Evolutionary conservation across 2,888 invertebrate genomes (phyloP).

Genomic region (Hyalella azteca): DNA sequence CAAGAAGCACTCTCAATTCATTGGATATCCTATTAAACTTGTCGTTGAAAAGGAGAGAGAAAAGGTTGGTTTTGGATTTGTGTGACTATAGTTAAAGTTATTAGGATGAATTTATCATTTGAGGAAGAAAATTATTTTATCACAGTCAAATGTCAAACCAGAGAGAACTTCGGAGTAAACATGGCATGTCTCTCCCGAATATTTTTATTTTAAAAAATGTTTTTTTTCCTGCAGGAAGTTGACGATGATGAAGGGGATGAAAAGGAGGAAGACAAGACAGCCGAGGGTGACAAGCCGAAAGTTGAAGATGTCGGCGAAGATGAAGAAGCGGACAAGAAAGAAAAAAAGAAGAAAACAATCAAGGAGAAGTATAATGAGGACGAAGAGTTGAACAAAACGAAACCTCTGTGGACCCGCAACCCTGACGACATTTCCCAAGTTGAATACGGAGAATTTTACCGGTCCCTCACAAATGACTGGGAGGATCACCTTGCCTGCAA

Average conservation of each 20-base stretch:
- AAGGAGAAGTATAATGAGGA: slow-evolving; percentile 57
- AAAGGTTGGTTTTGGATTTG: slow-evolving; percentile 72
- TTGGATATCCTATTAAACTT: slow-evolving; percentile 96
- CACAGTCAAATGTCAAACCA: background rate
- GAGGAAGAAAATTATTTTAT: background rate
- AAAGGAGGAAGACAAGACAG: slow-evolving; percentile 34
- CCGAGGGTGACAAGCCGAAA: slow-evolving; percentile 48
- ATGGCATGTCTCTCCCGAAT: too few relatives aligned
- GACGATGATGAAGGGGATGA: slow-evolving; percentile 52
- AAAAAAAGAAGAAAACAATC: slow-evolving; percentile 54
- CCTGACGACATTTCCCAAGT: slow-evolving; percentile 95
- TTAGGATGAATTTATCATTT: background rate
- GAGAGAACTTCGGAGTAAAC: too few relatives aligned
- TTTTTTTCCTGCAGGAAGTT: slow-evolving; percentile 38
- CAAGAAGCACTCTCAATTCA: slow-evolving; percentile 98
- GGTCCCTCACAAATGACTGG: slow-evolving; percentile 96
- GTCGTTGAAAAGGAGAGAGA: slow-evolving; percentile 95
- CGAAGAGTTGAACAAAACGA: slow-evolving; percentile 84
- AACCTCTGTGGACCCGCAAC: slow-evolving; percentile 97
- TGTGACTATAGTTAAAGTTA: background rate
- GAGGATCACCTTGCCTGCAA: slow-evolving; percentile 97
- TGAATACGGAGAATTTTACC: slow-evolving; percentile 98
- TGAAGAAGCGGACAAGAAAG: slow-evolving; percentile 50
- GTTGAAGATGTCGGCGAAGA: slow-evolving; percentile 55
- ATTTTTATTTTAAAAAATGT: background rate